phyloP scores from a whole-genome alignment of 2,113 vertebrate genomes.

The Antigone vipio region DNA sequence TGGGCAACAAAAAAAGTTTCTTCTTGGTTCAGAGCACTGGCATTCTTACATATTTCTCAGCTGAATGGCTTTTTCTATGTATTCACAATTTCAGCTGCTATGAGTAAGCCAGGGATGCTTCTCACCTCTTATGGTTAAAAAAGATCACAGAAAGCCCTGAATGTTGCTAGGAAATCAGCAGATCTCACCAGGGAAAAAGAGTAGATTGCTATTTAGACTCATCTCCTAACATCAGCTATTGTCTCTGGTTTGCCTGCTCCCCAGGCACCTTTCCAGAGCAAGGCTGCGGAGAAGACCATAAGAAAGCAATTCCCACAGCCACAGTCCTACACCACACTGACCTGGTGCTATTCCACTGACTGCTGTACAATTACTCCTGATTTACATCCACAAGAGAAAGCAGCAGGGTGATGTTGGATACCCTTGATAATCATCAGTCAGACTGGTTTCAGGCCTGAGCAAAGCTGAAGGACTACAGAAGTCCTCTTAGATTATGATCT shows the following conservation, averaged over 20 bases:
- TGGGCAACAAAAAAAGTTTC: not conserved
- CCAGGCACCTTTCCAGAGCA: not conserved
- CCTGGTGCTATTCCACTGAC: not conserved
- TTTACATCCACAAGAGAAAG: slow-evolving; percentile 36
- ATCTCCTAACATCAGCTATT: not conserved
- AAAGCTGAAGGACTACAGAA: not conserved
- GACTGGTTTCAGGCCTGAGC: slow-evolving; percentile 23
- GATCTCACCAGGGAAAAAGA: not conserved
- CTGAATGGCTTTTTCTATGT: not conserved
- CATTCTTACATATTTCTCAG: not conserved
- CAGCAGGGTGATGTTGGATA: not conserved
- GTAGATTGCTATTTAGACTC: not conserved
- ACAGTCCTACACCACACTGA: not conserved
- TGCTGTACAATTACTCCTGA: slow-evolving; percentile 8
- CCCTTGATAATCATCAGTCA: not conserved
- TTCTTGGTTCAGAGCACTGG: not conserved
- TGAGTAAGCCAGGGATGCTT: not conserved
- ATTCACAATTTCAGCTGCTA: not conserved
- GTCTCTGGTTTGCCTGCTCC: not conserved
- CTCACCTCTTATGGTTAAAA: not conserved
- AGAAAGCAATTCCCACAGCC: not conserved
- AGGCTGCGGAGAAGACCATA: not conserved
- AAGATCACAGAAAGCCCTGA: not conserved
- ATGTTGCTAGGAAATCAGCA: slow-evolving; percentile 50
- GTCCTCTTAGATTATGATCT: not conserved